A percentile compares a stretch with the other conserved stretches of the same genome.
These are phyloP conservation scores for Campylomormyrus tamandua DNA, from an alignment of 2,113 vertebrate species.

Conservation along the genomic window DNA sequence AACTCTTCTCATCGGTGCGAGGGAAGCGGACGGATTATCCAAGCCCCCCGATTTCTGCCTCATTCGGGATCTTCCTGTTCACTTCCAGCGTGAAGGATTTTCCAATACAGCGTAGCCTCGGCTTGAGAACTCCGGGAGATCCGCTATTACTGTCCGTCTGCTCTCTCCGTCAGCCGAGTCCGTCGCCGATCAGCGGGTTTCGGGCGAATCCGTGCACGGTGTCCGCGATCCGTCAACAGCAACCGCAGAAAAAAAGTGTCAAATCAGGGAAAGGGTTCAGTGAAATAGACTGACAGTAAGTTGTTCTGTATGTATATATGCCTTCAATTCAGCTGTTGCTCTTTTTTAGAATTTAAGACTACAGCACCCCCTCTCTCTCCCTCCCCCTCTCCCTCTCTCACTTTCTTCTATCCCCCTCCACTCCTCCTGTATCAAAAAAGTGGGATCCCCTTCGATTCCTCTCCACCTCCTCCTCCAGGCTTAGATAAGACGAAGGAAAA, in stretches of 20 bases:
- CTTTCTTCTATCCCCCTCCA: slow-evolving; percentile 36
- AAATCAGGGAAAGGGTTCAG: slow-evolving; percentile 29
- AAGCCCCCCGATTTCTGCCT: slow-evolving; percentile 35
- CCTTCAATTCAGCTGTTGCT: slow-evolving; percentile 58
- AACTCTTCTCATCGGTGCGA: slow-evolving; percentile 32
- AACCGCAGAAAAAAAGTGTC: slow-evolving; percentile 25
- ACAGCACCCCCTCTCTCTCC: slow-evolving; percentile 25
- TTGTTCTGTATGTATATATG: slow-evolving; percentile 40
- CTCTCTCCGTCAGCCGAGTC: slow-evolving; percentile 22
- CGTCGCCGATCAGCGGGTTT: slow-evolving; percentile 13
- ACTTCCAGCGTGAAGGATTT: slow-evolving; percentile 26
- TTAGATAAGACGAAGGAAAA: slow-evolving; percentile 30
- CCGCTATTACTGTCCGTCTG: slow-evolving; percentile 20
- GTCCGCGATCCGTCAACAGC: slow-evolving; percentile 38
- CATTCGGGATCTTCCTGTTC: slow-evolving; percentile 34
- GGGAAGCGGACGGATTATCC: slow-evolving; percentile 41
- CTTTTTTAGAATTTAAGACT: slow-evolving; percentile 19
- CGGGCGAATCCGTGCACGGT: slow-evolving; percentile 25
- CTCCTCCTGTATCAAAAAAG: slow-evolving; percentile 20
- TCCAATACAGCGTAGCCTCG: slow-evolving; percentile 34
- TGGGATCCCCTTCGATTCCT: slow-evolving; percentile 24
- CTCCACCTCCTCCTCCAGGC: slow-evolving; percentile 47
- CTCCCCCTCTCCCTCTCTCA: slow-evolving; percentile 17
- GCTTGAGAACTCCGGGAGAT: slow-evolving; percentile 6
- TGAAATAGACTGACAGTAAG: slow-evolving; percentile 45